These are phyloP conservation scores for Alethe diademata DNA, from an alignment of 2,113 vertebrate genomes.

Conservation along the genomic window DNA sequence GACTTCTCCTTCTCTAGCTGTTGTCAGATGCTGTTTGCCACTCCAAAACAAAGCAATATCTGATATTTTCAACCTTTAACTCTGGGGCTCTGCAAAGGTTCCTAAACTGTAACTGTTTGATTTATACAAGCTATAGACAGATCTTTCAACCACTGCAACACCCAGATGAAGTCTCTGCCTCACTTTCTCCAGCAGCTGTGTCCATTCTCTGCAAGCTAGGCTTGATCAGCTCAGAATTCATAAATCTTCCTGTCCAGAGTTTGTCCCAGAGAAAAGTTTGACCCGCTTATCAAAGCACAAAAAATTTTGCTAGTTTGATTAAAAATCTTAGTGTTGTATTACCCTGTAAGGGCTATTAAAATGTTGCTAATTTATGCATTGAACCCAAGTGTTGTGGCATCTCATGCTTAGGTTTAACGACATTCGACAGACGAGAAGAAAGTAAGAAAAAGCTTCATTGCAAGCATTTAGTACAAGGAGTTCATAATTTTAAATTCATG, in stretches of 20 bases:
- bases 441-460: neutral
- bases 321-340: neutral
- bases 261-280: neutral
- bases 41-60: neutral
- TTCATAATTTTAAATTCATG: neutral
- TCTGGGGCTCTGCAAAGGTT: neutral
- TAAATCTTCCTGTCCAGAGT: neutral
- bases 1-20: neutral
- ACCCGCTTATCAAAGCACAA: neutral
- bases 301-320: neutral
- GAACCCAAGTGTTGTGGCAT: neutral
- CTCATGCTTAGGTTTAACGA: neutral
- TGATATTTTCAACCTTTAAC: neutral
- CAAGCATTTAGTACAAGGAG: neutral
- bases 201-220: neutral
- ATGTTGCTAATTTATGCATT: neutral
- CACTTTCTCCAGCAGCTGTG: neutral
- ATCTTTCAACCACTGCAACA: neutral
- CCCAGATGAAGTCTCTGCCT: neutral
- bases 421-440: neutral
- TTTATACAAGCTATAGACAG: neutral
- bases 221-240: neutral
- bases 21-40: accelerated
- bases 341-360: neutral
- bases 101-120: neutral